Base-by-base conservation (phyloP, 2,888 invertebrate genomes). In the Zelleria hepariella region DNA sequence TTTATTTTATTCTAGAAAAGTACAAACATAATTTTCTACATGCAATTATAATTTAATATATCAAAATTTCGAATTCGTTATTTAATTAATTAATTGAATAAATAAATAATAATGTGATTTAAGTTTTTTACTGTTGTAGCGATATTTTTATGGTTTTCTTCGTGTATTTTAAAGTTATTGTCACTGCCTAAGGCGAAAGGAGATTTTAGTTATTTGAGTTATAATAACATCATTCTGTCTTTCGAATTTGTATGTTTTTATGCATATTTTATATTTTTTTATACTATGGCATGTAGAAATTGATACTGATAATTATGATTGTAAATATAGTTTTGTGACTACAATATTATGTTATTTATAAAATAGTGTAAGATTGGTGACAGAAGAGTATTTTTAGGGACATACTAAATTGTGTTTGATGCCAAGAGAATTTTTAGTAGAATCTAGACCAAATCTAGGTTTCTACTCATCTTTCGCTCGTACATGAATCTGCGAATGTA, bases 261-360 rank as follows among this genome's bases (percentile, higher is more conserved):
- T 4, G 32, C 48, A 57, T 56, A 57, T 24, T 57, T 42, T 42
- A 26, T 26, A 26, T 54, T 26, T 27, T 54, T 54, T 54, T 54
- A 27, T 54, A 54, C 26, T 4, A 26, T 26, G 54, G 52, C 42
- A 58, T 53, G 52, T 55, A 55, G 47, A 55, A 59, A 47, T 55
- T 15, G n/a, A n/a, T 55, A 54, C 47, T 47, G 48, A 55, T 42
- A 25, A 5, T 26, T 26, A 5, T 26, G 48, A n/a, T 57, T 58
- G 65, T 60, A 63, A 61, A 64, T 62, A 56, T 62, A 62, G 64
- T 67, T 67, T 65, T 62, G 62, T 62, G 65, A 63, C 62, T 67
- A n/a, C n/a, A n/a, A 67, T 71, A 69, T 26, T 7, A 7, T 68
- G 69, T 70, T 80, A 80, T 77, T 78, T 80, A 78, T 79, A 74